Conservation (phyloP, 2,113 vertebrate species). For the Platanista minor region DNA sequence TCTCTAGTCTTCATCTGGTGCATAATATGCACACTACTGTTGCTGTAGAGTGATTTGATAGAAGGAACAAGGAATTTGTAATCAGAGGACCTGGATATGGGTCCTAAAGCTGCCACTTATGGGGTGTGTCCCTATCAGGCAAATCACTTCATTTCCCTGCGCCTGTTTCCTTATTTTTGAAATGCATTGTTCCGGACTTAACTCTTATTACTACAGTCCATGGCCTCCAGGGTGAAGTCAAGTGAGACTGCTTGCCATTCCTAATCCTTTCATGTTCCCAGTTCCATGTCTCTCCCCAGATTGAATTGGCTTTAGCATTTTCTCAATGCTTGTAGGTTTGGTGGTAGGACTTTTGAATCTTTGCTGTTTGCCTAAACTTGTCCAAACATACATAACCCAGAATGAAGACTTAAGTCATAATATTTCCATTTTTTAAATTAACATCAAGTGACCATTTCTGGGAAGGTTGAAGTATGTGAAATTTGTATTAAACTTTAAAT, state of each 20-base stretch:
- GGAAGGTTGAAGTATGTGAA: too few relatives aligned
- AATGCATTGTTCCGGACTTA: not conserved
- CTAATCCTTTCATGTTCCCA: not conserved
- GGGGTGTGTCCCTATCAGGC: not conserved
- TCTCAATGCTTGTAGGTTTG: not conserved
- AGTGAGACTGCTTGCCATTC: not conserved
- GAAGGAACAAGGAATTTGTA: not conserved
- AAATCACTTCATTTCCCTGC: not conserved
- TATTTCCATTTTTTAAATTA: not conserved
- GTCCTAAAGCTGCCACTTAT: not conserved
- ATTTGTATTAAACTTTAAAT: not conserved
- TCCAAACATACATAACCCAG: not conserved
- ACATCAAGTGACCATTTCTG: not conserved
- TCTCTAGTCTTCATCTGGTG: not conserved
- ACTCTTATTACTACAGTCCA: not conserved
- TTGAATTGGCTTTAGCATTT: not conserved
- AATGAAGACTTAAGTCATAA: not conserved
- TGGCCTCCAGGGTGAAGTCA: not conserved
- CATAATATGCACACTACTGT: too few relatives aligned
- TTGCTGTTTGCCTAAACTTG: not conserved
- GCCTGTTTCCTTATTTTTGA: not conserved
- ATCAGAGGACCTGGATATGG: not conserved
- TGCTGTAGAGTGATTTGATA: too few relatives aligned
- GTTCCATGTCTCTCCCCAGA: not conserved
- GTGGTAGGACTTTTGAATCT: not conserved